phyloP scores from a whole-genome alignment of 23 tunicate species.

The Diplosoma virens region DNA sequence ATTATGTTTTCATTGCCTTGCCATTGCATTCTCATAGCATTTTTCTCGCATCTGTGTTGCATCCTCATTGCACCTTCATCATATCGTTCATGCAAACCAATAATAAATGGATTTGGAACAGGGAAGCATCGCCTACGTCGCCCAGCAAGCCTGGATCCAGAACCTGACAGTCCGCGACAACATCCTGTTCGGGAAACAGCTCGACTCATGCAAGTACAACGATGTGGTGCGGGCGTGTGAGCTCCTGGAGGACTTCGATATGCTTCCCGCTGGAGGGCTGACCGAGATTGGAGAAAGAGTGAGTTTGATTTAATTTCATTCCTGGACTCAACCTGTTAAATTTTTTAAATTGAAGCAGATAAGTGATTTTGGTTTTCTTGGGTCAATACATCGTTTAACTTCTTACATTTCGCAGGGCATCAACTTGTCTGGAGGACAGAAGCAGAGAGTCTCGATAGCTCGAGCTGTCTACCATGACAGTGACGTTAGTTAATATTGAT shows the following conservation, averaged over 20 bases:
- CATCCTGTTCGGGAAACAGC: constrained; percentile 37
- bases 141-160: constrained; percentile 68
- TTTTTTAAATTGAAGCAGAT: too few species aligned
- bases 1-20: too few species aligned
- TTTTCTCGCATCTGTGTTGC: too few species aligned
- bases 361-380: too few species aligned
- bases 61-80: too few species aligned
- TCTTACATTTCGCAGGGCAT: constrained; percentile 65
- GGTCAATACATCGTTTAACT: too few species aligned
- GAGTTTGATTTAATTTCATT: too few species aligned
- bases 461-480: constrained; percentile 80
- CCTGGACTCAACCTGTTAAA: too few species aligned
- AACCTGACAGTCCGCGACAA: constrained; percentile 45
- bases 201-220: constrained; percentile 29
- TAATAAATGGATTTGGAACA: too few species aligned
- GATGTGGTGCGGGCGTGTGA: constrained; percentile 33
- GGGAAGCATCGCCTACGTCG: constrained; percentile 49
- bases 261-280: constrained; percentile 35
- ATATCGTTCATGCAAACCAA: too few species aligned
- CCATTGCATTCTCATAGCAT: too few species aligned
- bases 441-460: constrained; percentile 82
- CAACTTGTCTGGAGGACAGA: constrained; percentile 93
- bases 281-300: constrained; percentile 66
- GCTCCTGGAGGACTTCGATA: constrained; percentile 34
- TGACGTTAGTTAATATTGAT: constrained; percentile 59